Conservation (phyloP, 2,113 vertebrate genomes). For the Muscicapa adusta region DNA sequence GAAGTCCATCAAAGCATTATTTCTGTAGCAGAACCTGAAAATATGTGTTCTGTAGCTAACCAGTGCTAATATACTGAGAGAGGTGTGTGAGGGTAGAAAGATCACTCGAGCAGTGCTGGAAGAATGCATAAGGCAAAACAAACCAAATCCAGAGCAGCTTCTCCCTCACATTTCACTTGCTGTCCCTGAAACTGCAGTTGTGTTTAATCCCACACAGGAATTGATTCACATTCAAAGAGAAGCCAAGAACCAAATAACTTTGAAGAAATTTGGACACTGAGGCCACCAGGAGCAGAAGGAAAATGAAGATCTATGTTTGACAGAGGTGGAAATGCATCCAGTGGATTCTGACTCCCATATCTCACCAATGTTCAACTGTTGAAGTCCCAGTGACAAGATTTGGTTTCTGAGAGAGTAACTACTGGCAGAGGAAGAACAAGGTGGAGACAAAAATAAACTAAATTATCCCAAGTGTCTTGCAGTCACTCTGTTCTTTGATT, state of each 20-base stretch:
- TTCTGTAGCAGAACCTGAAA: neutral
- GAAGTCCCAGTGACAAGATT: neutral
- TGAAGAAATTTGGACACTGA: neutral
- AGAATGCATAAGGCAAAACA: neutral
- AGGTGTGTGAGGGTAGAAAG: neutral
- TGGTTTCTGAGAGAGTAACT: neutral
- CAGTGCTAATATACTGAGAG: neutral
- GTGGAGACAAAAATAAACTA: neutral
- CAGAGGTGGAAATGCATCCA: neutral
- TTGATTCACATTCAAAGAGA: neutral
- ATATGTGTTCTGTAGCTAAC: neutral
- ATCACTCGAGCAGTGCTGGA: neutral
- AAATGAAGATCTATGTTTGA: neutral
- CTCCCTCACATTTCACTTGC: neutral
- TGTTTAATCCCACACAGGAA: neutral
- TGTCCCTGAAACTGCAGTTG: neutral
- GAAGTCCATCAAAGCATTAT: neutral
- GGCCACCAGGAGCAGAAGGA: neutral
- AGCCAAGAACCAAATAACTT: neutral
- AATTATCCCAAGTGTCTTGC: neutral
- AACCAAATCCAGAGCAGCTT: neutral
- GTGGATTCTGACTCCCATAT: neutral
- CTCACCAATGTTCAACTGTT: neutral
- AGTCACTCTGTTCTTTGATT: neutral
- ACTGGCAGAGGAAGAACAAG: neutral